Conservation (phyloP, 2,113 vertebrate species). For the Tricholaema leucomelas region DNA sequence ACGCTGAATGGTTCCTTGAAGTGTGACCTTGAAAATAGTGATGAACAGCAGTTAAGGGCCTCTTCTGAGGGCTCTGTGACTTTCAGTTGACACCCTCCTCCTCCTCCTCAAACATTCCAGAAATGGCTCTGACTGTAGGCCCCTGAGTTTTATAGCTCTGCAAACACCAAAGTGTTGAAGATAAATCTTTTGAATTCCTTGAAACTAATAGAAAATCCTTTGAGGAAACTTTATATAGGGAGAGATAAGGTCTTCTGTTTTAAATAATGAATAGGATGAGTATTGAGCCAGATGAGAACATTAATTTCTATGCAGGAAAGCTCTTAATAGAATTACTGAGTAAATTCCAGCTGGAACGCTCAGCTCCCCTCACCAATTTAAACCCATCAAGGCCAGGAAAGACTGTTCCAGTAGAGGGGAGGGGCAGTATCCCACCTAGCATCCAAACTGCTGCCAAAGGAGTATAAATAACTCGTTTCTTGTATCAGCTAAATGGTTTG, state of each 20-base stretch:
- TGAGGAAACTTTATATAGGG: slow-evolving; percentile 34
- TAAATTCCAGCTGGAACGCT: slow-evolving; percentile 21
- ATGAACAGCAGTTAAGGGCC: background rate
- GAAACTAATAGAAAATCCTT: slow-evolving; percentile 43
- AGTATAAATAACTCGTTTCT: slow-evolving; percentile 4
- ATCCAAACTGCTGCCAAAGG: slow-evolving; percentile 12
- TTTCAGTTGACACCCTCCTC: background rate
- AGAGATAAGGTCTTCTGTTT: slow-evolving; percentile 31
- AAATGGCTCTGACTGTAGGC: background rate
- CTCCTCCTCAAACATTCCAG: background rate
- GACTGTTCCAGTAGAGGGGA: background rate
- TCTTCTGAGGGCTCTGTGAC: background rate
- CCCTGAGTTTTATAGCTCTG: background rate
- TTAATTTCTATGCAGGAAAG: slow-evolving; percentile 50
- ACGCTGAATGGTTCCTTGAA: background rate
- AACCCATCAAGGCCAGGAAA: background rate
- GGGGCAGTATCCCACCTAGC: background rate
- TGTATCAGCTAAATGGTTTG: slow-evolving; percentile 22
- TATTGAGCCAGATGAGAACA: slow-evolving; percentile 53
- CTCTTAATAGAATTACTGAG: slow-evolving; percentile 60
- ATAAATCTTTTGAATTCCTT: slow-evolving; percentile 25
- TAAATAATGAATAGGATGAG: slow-evolving; percentile 31
- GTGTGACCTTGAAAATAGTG: background rate
- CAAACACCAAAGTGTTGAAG: background rate
- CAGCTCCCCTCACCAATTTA: slow-evolving; percentile 3